These are phyloP conservation scores for Drosophila erecta DNA, from an alignment of 1,140 invertebrate genomes.

Conservation along the genomic window DNA sequence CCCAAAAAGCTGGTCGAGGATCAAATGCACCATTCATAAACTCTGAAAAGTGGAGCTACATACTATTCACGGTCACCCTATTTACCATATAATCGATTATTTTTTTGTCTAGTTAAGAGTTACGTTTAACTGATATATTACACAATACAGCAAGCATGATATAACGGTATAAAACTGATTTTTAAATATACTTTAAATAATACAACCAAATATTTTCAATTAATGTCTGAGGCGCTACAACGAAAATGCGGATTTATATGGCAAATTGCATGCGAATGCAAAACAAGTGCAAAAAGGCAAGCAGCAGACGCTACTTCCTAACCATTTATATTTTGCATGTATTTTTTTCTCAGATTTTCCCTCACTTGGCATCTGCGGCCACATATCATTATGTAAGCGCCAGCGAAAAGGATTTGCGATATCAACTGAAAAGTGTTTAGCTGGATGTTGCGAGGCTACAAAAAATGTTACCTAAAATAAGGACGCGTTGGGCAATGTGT, in stretches of 20 bases:
- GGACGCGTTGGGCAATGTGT: neutral
- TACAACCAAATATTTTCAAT: neutral
- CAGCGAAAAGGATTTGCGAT: conserved; percentile 75
- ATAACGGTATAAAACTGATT: conserved; percentile 26
- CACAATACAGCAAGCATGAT: conserved; percentile 46
- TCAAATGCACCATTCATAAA: conserved; percentile 6
- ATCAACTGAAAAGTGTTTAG: conserved; percentile 75
- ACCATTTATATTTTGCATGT: neutral
- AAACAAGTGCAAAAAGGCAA: conserved; percentile 3
- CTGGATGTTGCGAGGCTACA: neutral
- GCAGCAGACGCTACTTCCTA: conserved; percentile 16
- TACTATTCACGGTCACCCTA: conserved; percentile 8
- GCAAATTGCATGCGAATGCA: conserved; percentile 14
- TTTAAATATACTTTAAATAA: conserved; percentile 15
- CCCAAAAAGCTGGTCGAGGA: conserved; percentile 17
- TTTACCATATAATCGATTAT: conserved; percentile 18
- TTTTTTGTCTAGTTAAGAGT: conserved; percentile 50
- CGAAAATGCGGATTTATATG: too few species aligned
- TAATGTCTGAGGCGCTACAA: too few species aligned
- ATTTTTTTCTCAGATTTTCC: neutral
- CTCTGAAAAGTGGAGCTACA: conserved; percentile 4
- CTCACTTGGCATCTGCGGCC: conserved; percentile 51
- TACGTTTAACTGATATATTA: conserved; percentile 56
- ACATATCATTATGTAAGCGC: conserved; percentile 78
- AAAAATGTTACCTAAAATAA: conserved; percentile 7